Evolutionary conservation across 2,797 vertebrate genomes (phyloP), one percentile per base, ranked within the genome.

Genomic region (Xenopus petersii): DNA sequence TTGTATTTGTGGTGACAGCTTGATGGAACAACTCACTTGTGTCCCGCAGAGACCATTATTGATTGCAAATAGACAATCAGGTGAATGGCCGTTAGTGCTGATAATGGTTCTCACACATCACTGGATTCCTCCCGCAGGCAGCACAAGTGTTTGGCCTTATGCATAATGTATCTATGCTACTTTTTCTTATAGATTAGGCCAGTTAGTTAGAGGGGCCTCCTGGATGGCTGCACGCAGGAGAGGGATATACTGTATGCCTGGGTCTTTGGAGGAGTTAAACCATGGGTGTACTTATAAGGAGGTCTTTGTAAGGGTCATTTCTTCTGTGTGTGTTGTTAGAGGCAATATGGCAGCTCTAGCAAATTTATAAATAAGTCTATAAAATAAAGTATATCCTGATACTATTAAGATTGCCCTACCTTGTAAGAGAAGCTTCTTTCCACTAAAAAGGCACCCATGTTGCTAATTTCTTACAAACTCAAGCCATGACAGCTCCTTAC

Each of bases 91-190:
- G 70, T 64, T 77, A 77, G 73, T 77, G 64, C 75, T 77, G 75
- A 77, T 77, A 77, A 73, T 73, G 65, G 70, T 26, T 77, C 70
- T 77, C 70, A 77, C 75, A 77, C 75, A 72, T 58, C 75, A 73
- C 64, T 69, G 70, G 24, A 62, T 68, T 73, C 59, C 49, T 4
- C 64, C 75, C 70, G 36, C 70, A 54, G 75, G 75, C 75, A 62
- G 60, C 59, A 26, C 49, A 55, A 48, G 33, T 58, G 70, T 68
- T 46, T 30, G 42, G 49, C 49, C 59, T 36, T 59, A n/a, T 63
- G 73, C 70, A 73, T 77, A 55, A 77, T 77, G 72, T 77, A 67
- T 67, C 62, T 15, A 70, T 15, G 64, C 70, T 67, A 65, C 55
- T 59, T 75, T 67, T 54, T 59, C 47, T 70, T 64, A 48, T 47